Evolutionary conservation across 2,797 vertebrate species (phyloP), one percentile per base, ranked within the genome.

Genomic region (Typhlichthys eigenmanni): DNA sequence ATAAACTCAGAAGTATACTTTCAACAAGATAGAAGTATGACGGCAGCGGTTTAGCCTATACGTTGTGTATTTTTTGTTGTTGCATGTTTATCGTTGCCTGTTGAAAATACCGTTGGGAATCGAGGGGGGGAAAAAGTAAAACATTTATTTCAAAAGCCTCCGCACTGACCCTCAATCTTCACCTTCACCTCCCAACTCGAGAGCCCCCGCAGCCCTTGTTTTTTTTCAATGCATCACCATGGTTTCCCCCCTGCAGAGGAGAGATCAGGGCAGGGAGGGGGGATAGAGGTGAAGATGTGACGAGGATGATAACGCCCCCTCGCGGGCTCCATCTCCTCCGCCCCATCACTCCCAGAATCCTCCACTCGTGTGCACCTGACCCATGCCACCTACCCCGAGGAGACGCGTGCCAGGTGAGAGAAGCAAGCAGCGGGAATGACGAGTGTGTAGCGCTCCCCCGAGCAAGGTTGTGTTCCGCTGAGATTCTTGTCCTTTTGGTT

Each of bases 321-420:
- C 47, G n/a, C 47, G 11, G 52, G 17, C 5, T 14, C 13, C 34
- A 17, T 16, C 3, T 43, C 8, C 4, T 8, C 14, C 17, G 1
- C 55, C 43, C 38, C 2, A 24, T 81, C 79, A 64, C 55, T 58
- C 76, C 72, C 76, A 60, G 68, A 74, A 57, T 68, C 70, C 73
- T 63, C 59, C 1, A 13, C 72, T 13, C 63, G 24, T 16, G 47
- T 29, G 2, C 52, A 13, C 67, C 59, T 46, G 83, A 86, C 86
- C 83, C 67, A 68, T 59, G 72, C 68, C 78, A 85, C 87, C 87
- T 90, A 0, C 86, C 87, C 86, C 2, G 47, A 62, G 84, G 87
- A 78, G 61, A 66, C 74, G 2, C 74, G 69, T 10, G 64, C 78
- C 86, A 89, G 88, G 89, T 91, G 87, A 89, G 84, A 85, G 82